A percentile compares a stretch with the other conserved stretches of the same genome.
These are phyloP conservation scores for Caerostris darwini DNA, from an alignment of 1,140 invertebrate genomes.

Conservation along the genomic window DNA sequence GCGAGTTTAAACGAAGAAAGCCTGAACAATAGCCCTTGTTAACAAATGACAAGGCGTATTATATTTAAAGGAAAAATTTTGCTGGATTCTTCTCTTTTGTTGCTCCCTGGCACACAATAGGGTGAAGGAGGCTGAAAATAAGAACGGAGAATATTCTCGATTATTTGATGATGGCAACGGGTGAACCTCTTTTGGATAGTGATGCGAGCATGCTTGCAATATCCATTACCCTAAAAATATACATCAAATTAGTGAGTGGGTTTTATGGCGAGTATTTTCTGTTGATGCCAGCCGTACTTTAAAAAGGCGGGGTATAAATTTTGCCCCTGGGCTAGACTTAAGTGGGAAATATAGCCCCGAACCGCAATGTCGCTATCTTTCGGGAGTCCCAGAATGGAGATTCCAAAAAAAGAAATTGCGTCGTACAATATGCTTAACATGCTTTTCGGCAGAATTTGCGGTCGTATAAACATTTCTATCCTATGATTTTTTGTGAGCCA, in stretches of 20 bases:
- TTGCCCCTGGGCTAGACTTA: too few relatives aligned
- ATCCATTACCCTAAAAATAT: conserved; percentile 3
- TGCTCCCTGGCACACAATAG: neutral
- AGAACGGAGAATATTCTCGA: conserved; percentile 38
- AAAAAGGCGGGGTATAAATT: conserved; percentile 6
- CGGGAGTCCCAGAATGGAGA: neutral
- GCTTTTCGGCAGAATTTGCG: neutral
- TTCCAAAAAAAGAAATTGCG: conserved; percentile 33
- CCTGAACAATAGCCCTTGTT: conserved; percentile 69
- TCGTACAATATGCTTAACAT: conserved; percentile 27
- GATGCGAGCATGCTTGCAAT: conserved; percentile 12
- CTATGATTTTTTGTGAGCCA: too few relatives aligned
- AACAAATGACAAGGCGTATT: conserved; percentile 69
- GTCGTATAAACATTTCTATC: neutral
- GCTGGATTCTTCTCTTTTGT: conserved; percentile 13
- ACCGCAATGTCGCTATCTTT: neutral
- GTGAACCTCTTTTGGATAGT: conserved; percentile 30
- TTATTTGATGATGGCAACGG: conserved; percentile 57
- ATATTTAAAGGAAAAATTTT: conserved; percentile 71
- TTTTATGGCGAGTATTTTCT: neutral
- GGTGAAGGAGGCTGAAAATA: conserved; percentile 5
- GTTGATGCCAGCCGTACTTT: neutral
- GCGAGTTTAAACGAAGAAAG: conserved; percentile 50
- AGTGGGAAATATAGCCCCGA: conserved; percentile 38
- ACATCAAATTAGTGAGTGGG: conserved; percentile 15